Base-by-base conservation (phyloP, 2,888 invertebrate genomes). In the Parelbella ahira region DNA sequence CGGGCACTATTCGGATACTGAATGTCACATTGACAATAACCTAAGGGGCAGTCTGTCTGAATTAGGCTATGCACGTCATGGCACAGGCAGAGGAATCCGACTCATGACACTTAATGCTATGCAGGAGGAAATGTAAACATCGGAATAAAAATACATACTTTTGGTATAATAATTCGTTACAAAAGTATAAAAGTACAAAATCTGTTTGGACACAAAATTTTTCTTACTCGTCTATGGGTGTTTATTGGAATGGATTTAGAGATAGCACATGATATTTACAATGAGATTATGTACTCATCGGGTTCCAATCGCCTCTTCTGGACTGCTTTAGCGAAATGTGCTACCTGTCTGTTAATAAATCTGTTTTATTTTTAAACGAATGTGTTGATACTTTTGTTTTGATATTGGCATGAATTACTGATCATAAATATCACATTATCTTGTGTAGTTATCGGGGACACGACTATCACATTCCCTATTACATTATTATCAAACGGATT, bases 1-100 rank as follows among this genome's bases (percentile, higher is more conserved):
- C 49, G 78, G 73, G 74, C 65, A 61, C 54, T 54, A 58, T 59
- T 60, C 53, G 64, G 63, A 65, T 68, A 50, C 55, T 67, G 71
- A 72, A 72, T 70, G 68, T 68, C 68, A 69, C 33, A 49, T 44
- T 29, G 45, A 44, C 49, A 44, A 48, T 38, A 46, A 44, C 34
- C 28, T 33, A 36, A 13, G 36, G 23, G 29, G 33, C 23, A 38
- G 20, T 34, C 34, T 34, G 34, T 34, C 15, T 18, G 28, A 24
- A 23, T 19, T n/a, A n/a, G n/a, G n/a, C n/a, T n/a, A n/a, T n/a
- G n/a, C n/a, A n/a, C n/a, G n/a, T n/a, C n/a, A n/a, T n/a, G n/a
- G n/a, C n/a, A n/a, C n/a, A n/a, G n/a, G n/a, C n/a, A n/a, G n/a
- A n/a, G n/a, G n/a, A n/a, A n/a, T n/a, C n/a, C n/a, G n/a, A n/a